A percentile compares a stretch with the other conserved stretches of the same genome.
Conservation (phyloP, 2,888 invertebrate genomes). For the Ecdyonurus torrentis region DNA sequence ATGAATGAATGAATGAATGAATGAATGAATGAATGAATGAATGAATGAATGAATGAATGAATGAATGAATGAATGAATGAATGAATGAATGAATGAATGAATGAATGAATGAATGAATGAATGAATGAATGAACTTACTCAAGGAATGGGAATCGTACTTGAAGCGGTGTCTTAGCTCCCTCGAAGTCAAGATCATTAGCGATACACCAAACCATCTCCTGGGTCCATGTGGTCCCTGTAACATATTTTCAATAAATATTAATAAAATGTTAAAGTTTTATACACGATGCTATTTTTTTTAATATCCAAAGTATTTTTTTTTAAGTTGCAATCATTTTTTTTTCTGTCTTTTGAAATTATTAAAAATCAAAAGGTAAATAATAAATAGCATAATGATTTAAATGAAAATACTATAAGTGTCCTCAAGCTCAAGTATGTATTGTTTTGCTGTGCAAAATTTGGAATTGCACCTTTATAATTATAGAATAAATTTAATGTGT, state of each 20-base stretch:
- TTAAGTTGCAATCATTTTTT: no score
- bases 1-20: no score
- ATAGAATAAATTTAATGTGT: no score
- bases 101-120: no score
- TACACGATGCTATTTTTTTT: not conserved
- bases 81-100: no score
- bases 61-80: no score
- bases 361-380: not conserved
- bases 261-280: not conserved
- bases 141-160: conserved; percentile 19
- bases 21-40: no score
- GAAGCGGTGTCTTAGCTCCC: conserved; percentile 16
- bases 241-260: not conserved
- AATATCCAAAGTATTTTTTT: not conserved
- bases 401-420: no score
- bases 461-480: not conserved
- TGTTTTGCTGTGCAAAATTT: not conserved
- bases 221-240: conserved; percentile 15
- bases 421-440: no score
- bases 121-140: conserved; percentile 22
- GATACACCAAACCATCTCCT: conserved; percentile 15
- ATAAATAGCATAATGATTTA: not conserved
- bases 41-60: no score
- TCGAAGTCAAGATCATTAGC: conserved; percentile 18
- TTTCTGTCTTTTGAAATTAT: no score